Evolutionary conservation across 2,797 vertebrate species (phyloP).

Genomic region (Ptychobarbus kaznakovi): DNA sequence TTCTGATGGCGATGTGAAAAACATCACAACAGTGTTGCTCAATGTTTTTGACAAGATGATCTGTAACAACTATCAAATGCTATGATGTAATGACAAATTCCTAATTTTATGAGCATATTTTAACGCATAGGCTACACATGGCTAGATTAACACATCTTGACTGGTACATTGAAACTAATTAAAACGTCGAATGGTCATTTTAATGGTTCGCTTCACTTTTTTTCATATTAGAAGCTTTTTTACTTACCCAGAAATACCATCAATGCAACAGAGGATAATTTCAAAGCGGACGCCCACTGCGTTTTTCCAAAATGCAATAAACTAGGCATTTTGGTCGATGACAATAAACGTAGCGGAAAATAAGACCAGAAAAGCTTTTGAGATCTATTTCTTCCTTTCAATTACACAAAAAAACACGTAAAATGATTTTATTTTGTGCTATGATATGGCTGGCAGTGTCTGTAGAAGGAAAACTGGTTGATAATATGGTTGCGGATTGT

Average conservation of each 20-base stretch:
- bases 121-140: no score
- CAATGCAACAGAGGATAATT: constrained; percentile 58
- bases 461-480: constrained; percentile 58
- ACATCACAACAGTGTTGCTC: background rate
- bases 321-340: constrained; percentile 55
- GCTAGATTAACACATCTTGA: background rate
- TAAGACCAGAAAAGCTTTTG: constrained; percentile 9
- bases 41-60: background rate
- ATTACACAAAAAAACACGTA: constrained; percentile 40
- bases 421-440: constrained; percentile 58
- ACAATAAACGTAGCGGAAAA: constrained; percentile 7
- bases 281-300: constrained; percentile 50
- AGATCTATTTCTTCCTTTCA: constrained; percentile 18
- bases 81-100: background rate
- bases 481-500: constrained; percentile 58
- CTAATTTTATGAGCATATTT: background rate
- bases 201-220: background rate
- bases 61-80: background rate
- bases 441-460: constrained; percentile 64
- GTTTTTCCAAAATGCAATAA: constrained; percentile 48
- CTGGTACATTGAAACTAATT: background rate
- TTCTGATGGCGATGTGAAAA: background rate
- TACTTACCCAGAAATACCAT: constrained; percentile 65
- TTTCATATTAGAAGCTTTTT: constrained; percentile 13
- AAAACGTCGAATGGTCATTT: background rate